phyloP scores from a whole-genome alignment of 2,797 vertebrate species.

The Pterois miles region DNA sequence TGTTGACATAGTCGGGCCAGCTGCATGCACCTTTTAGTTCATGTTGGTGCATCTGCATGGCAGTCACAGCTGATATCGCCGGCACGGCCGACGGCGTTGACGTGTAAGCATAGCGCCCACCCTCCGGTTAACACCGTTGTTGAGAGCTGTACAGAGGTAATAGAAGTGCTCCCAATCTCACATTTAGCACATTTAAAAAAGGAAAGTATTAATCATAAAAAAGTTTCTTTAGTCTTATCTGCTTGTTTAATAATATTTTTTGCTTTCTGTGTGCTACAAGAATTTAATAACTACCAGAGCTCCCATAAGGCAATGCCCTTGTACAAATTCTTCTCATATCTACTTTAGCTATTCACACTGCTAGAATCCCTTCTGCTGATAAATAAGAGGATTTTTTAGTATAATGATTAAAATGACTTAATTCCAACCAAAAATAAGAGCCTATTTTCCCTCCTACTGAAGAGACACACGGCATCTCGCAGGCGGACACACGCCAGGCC shows the following conservation, averaged over 20 bases:
- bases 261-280: neutral
- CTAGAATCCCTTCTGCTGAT: neutral
- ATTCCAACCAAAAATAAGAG: neutral
- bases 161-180: neutral
- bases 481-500: neutral
- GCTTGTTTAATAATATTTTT: neutral
- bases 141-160: neutral
- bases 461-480: neutral
- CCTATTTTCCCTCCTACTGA: neutral
- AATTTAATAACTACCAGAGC: neutral
- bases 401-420: slow-evolving; percentile 12
- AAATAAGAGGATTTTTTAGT: neutral
- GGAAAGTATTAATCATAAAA: neutral
- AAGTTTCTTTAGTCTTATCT: neutral
- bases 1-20: no score
- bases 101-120: no score
- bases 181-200: slow-evolving; percentile 4
- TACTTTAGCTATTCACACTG: neutral
- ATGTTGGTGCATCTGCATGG: neutral
- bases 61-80: neutral
- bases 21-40: neutral
- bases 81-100: no score
- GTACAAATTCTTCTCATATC: neutral
- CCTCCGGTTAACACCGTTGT: neutral
- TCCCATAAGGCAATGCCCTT: neutral